Base-by-base conservation (phyloP, 2,888 invertebrate genomes). In the Chymomyza caudatula region DNA sequence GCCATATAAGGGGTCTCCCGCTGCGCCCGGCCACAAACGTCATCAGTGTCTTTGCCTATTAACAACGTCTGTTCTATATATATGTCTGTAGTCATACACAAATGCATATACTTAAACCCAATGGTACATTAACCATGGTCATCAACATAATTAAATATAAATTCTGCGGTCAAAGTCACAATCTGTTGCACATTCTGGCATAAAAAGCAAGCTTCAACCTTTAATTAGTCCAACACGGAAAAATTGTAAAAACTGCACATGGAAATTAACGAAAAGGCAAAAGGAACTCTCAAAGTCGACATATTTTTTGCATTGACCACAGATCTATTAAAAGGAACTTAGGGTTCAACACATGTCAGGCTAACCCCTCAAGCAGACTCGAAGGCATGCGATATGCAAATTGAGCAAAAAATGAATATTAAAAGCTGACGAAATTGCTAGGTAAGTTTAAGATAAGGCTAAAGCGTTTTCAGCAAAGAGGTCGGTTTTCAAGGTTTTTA, bases 251-350 rank as follows among this genome's bases (percentile, higher is more conserved):
- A 37, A 37, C 29, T 37, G 29, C 29, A 37, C 8, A 37, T 8
- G 29, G 29, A 37, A 37, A 11, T 11, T 37, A 47, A 47, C 19
- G n/a, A 17, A 15, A 47, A 11, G 37, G 5, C 37, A 13, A 20
- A 20, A 13, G 22, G 51, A 51, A 51, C 15, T 15, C 15, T 15
- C 3, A 19, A 20, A 51, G 19, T 17, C 49, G 49, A 25, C 25
- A 51, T 20, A 51, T 51, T 1, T 17, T 1, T 19, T 11, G 13
- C 19, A 43, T 55, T 13, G n/a, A 77, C 77, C 77, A 58, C 77
- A 77, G 15, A 69, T 65, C 63, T 68, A 77, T 69, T 73, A 75
- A 75, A 73, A 69, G 69, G 61, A 72, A 67, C 70, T 76, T 69
- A 67, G 71, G 56, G 65, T 53, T 43, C 20, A 69, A 69, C 75